These are phyloP conservation scores for Sesia apiformis DNA, from an alignment of 2,888 invertebrate species.

Conservation along the genomic window DNA sequence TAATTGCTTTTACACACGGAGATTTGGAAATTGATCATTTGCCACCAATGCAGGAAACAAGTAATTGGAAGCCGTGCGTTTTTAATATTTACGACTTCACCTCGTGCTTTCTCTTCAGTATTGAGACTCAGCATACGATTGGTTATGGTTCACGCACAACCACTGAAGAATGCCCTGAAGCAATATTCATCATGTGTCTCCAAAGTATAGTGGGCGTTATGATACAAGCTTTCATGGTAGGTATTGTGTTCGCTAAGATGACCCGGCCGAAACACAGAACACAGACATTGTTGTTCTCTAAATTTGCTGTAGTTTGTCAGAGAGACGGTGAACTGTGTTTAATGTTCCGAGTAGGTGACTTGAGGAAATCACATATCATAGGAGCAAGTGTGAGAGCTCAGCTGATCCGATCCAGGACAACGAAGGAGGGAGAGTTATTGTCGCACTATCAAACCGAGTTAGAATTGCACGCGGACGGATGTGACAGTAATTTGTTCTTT, in stretches of 20 bases:
- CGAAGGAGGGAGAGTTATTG: conserved; percentile 89
- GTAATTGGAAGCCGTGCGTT: conserved; percentile 86
- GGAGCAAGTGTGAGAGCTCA: conserved; percentile 90
- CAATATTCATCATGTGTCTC: conserved; percentile 90
- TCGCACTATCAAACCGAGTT: conserved; percentile 88
- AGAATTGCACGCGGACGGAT: conserved; percentile 80
- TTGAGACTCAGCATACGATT: conserved; percentile 94
- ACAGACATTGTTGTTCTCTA: conserved; percentile 91
- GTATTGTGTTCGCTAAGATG: conserved; percentile 92
- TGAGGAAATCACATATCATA: conserved; percentile 92
- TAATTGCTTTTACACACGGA: conserved; percentile 89
- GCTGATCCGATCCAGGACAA: conserved; percentile 85
- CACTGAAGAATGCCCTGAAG: conserved; percentile 92
- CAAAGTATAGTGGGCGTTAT: conserved; percentile 91
- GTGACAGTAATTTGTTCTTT: conserved; percentile 89
- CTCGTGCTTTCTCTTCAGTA: conserved; percentile 91
- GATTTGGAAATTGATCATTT: conserved; percentile 81
- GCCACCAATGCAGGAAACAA: conserved; percentile 55
- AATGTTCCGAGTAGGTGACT: conserved; percentile 92
- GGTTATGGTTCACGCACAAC: conserved; percentile 91
- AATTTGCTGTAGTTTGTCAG: conserved; percentile 88
- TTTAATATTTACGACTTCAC: conserved; percentile 86
- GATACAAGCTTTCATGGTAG: conserved; percentile 87
- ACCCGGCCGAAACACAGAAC: conserved; percentile 93
- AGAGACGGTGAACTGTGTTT: conserved; percentile 87